Evolutionary conservation across 2,888 invertebrate genomes (phyloP).

Genomic region (Candidula unifasciata): DNA sequence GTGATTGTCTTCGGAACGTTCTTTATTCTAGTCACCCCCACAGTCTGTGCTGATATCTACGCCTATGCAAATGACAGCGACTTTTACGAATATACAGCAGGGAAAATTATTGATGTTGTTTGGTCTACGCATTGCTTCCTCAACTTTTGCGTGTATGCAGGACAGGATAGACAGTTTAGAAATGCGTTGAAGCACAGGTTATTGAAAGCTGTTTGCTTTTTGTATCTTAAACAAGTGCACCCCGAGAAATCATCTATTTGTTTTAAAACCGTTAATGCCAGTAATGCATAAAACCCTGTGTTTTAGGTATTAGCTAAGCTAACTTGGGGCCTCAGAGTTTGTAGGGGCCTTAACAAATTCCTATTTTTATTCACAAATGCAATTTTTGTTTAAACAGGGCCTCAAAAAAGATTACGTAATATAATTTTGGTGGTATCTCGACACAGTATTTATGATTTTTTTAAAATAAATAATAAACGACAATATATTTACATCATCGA

Average conservation of each 20-base stretch:
- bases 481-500: too few relatives aligned
- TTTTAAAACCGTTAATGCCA: too few relatives aligned
- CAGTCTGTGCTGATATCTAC: neutral
- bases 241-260: neutral
- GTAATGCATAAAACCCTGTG: too few relatives aligned
- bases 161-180: constrained; percentile 13
- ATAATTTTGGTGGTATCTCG: too few relatives aligned
- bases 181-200: neutral
- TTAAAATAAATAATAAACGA: too few relatives aligned
- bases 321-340: too few relatives aligned
- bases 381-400: too few relatives aligned
- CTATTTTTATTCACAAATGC: too few relatives aligned
- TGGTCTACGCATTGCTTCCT: neutral
- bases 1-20: constrained; percentile 27
- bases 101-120: neutral
- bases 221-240: neutral
- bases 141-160: constrained; percentile 6
- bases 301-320: too few relatives aligned
- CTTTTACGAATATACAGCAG: neutral
- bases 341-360: too few relatives aligned
- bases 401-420: too few relatives aligned
- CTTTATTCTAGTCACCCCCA: constrained; percentile 3
- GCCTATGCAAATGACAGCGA: neutral
- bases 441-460: too few relatives aligned
- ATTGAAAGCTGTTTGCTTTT: neutral